Evolutionary conservation across 2,797 vertebrate genomes (phyloP), one percentile per base, ranked within the genome.

Genomic region (Cryptoprocta ferox): DNA sequence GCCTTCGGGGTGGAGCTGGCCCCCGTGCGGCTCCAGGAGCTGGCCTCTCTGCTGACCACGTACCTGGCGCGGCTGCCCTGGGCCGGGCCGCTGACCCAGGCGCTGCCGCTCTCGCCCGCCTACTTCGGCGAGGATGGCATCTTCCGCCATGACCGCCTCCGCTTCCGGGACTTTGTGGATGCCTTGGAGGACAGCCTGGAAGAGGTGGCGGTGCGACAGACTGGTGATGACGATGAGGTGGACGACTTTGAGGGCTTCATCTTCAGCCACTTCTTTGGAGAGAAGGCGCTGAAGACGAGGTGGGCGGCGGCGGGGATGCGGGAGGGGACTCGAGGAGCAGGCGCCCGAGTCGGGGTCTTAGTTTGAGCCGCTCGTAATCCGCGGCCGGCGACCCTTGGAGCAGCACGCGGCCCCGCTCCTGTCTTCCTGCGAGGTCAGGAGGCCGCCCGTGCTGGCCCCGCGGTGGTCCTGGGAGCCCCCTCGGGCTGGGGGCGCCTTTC

Each of bases 171-270:
- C 93, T 99, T 99, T 3, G 99, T 99, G 63, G 99, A 99, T 3
- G 99, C 99, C 0, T 71, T 99, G 91, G 99, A 98, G 1, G 99
- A 99, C 45, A 99, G 99, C 95, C 98, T 99, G 97, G 99, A 99
- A 97, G 99, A 99, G 84, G 97, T 99, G 98, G 99, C 99, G 0
- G 97, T 99, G 94, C 97, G 50, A 6, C 98, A 99, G 89, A 26
- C 78, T 4, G 97, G 98, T 0, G 39, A 98, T 3, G 97, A 99
- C 0, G 94, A 98, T 2, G 97, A 96, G 0, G 99, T 98, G 4
- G 99, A 99, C 0, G 98, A 98, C 96, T 99, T 99, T 0, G 99
- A 99, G 97, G 98, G 99, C 9, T 98, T 97, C 26, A 90, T 99
- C 95, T 98, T 98, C 76, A 84, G 91, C 63, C 97, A 97, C 91